These are phyloP conservation scores for Dunckerocampus dactyliophorus DNA, from an alignment of 2,113 vertebrate genomes.

Conservation along the genomic window DNA sequence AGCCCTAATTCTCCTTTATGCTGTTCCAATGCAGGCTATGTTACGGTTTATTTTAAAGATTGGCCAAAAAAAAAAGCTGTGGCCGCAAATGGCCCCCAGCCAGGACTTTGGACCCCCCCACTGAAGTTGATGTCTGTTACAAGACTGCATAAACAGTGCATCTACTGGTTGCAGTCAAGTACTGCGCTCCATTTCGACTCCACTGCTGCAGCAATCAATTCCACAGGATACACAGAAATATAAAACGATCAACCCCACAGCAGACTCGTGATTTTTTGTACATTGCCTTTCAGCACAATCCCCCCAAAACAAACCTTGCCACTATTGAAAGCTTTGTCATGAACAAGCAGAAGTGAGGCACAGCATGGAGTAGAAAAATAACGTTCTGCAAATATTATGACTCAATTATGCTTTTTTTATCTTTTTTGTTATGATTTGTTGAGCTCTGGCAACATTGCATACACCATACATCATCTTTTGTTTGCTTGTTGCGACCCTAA, in stretches of 20 bases:
- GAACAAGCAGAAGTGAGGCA: constrained; percentile 51
- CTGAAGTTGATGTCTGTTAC: too few relatives aligned
- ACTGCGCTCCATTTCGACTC: background rate
- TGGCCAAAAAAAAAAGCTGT: too few relatives aligned
- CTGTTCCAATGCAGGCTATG: too few relatives aligned
- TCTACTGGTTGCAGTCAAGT: background rate
- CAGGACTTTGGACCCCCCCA: too few relatives aligned
- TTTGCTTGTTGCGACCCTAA: background rate
- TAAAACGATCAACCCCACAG: background rate
- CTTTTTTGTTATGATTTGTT: background rate
- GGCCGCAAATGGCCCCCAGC: too few relatives aligned
- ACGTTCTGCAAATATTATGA: constrained; percentile 22
- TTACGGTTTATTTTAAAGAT: too few relatives aligned
- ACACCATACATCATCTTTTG: background rate
- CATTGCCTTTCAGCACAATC: constrained; percentile 20
- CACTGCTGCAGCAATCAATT: too few relatives aligned
- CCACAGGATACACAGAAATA: too few relatives aligned
- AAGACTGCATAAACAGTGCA: background rate
- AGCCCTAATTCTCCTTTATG: too few relatives aligned
- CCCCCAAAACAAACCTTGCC: constrained; percentile 39
- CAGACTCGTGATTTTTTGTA: constrained; percentile 25
- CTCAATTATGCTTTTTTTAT: background rate
- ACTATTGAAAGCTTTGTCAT: constrained; percentile 16
- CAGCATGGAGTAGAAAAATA: constrained; percentile 41
- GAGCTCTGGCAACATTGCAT: background rate